phyloP scores from a whole-genome alignment of 1,140 invertebrate species.

The Rhizoglyphus robini region DNA sequence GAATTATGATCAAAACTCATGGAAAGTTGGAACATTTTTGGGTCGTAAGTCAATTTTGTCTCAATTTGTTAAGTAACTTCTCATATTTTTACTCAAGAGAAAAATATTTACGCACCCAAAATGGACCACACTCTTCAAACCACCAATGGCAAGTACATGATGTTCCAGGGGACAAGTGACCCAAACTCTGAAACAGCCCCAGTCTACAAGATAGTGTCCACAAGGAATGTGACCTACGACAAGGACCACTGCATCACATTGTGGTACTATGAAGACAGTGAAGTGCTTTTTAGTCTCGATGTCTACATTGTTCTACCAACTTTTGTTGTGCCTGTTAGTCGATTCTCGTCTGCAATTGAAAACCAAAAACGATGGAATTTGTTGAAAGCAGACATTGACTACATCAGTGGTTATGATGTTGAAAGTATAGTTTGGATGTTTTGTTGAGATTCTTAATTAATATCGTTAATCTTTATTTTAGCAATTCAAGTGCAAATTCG shows the following conservation, averaged over 20 bases:
- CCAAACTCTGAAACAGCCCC: neutral
- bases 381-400: neutral
- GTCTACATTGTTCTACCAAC: too few relatives aligned
- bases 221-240: neutral
- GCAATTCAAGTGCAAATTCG: neutral
- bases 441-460: neutral
- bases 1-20: neutral
- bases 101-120: neutral
- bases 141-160: neutral
- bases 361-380: neutral
- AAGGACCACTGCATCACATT: neutral
- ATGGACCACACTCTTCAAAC: neutral
- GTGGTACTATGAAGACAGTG: conserved; percentile 10
- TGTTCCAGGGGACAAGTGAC: neutral
- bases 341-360: neutral
- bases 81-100: too few relatives aligned
- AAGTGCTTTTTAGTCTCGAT: neutral
- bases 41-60: too few relatives aligned
- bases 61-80: too few relatives aligned
- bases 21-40: neutral
- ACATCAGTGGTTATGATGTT: neutral
- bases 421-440: neutral
- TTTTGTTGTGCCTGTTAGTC: too few relatives aligned
- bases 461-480: too few relatives aligned
- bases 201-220: too few relatives aligned